Evolutionary conservation across 2,888 invertebrate species (phyloP).

Genomic region (Chironomus riparius): DNA sequence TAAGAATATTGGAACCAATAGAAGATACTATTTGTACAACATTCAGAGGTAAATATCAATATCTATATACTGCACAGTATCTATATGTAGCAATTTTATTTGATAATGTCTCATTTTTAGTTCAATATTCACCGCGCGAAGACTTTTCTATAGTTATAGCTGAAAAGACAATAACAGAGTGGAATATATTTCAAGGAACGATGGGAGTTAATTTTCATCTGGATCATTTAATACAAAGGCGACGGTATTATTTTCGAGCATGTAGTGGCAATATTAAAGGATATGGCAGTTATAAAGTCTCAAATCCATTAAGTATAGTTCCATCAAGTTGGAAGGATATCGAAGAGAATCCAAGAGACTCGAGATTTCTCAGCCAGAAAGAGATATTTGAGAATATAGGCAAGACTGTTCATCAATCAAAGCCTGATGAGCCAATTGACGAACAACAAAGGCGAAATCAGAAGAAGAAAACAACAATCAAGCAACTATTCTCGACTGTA

Average conservation of each 20-base stretch:
- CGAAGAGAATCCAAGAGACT: conserved; percentile 55
- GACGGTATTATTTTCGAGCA: conserved; percentile 81
- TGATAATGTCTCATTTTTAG: conserved; percentile 44
- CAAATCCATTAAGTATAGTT: conserved; percentile 74
- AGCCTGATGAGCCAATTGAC: conserved; percentile 52
- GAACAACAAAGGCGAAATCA: conserved; percentile 55
- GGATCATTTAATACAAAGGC: conserved; percentile 72
- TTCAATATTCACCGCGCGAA: conserved; percentile 86
- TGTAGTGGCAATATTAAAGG: conserved; percentile 91
- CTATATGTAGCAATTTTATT: not conserved
- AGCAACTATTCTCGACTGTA: conserved; percentile 89
- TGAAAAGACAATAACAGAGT: conserved; percentile 62
- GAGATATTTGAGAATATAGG: conserved; percentile 67
- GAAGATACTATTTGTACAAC: conserved; percentile 52
- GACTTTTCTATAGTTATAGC: conserved; percentile 78
- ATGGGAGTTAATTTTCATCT: conserved; percentile 46
- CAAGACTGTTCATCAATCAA: conserved; percentile 56
- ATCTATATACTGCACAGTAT: not conserved
- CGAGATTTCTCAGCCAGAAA: conserved; percentile 57
- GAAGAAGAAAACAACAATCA: conserved; percentile 81
- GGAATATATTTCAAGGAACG: conserved; percentile 41
- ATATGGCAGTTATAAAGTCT: conserved; percentile 66
- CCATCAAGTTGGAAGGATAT: conserved; percentile 90
- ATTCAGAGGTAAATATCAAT: conserved; percentile 49
- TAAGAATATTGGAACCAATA: conserved; percentile 61